Evolutionary conservation across 2,113 vertebrate species (phyloP).

Genomic region (Thalassoma bifasciatum): DNA sequence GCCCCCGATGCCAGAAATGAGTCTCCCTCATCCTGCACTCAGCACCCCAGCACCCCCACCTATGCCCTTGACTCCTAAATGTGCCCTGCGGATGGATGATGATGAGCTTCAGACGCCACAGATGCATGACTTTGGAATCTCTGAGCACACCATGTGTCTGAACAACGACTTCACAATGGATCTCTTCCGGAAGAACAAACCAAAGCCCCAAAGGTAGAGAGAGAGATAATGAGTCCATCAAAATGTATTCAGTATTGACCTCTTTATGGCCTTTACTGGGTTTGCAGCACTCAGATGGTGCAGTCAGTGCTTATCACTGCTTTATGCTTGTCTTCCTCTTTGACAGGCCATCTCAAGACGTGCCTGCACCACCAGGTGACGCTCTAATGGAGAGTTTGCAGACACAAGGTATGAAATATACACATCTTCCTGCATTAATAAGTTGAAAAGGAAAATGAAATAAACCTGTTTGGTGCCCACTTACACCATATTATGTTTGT

Average conservation of each 20-base stretch:
- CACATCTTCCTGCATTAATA: background rate
- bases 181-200: constrained; percentile 81
- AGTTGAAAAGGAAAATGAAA: no score
- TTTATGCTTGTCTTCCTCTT: constrained; percentile 12
- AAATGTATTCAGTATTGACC: background rate
- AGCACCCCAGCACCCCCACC: background rate
- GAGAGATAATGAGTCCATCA: background rate
- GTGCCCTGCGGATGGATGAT: constrained; percentile 85
- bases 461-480: no score
- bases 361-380: constrained; percentile 5
- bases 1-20: constrained; percentile 49
- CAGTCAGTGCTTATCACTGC: background rate
- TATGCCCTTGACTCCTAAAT: constrained; percentile 86
- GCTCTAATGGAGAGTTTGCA: constrained; percentile 31
- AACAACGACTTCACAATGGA: constrained; percentile 93
- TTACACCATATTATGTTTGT: no score
- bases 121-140: constrained; percentile 88
- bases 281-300: background rate
- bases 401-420: constrained; percentile 54
- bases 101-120: constrained; percentile 83
- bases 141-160: constrained; percentile 87
- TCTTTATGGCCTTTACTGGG: background rate
- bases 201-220: constrained; percentile 71
- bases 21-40: constrained; percentile 56
- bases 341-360: constrained; percentile 34